Percentiles rank a stretch among this genome's conserved stretches.
Evolutionary conservation across 1,140 invertebrate genomes (phyloP).

Genomic region (Tigriopus japonicus): DNA sequence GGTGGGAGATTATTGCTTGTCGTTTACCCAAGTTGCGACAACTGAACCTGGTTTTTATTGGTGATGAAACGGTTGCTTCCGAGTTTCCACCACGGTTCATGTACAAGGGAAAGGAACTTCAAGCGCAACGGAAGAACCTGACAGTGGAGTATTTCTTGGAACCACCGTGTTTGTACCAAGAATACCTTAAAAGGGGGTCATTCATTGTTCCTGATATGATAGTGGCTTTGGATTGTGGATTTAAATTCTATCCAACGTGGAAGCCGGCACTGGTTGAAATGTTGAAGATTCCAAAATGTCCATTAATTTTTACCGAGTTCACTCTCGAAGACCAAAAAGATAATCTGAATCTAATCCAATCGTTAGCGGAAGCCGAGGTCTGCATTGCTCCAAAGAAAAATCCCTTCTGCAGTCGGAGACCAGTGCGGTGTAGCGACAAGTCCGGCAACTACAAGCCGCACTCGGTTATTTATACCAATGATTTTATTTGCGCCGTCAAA

Average conservation of each 20-base stretch:
- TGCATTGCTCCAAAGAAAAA: conserved; percentile 2
- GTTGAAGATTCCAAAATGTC: not conserved
- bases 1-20: conserved; percentile 11
- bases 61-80: not conserved
- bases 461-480: conserved; percentile 10
- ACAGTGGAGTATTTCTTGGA: not conserved
- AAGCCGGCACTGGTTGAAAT: not conserved
- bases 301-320: conserved; percentile 12
- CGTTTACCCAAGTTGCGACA: conserved; percentile 4
- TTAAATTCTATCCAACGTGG: conserved; percentile 13
- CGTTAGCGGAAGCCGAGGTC: not conserved
- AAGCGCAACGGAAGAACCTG: conserved; percentile 4
- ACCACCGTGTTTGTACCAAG: conserved; percentile 1
- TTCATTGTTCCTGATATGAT: conserved; percentile 8
- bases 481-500: conserved; percentile 12
- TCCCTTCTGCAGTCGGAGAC: conserved; percentile 1
- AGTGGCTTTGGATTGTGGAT: conserved; percentile 12
- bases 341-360: conserved; percentile 5
- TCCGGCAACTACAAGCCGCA: conserved; percentile 4
- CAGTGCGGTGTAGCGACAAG: conserved; percentile 12
- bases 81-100: conserved; percentile 6
- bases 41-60: conserved; percentile 7
- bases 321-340: conserved; percentile 5
- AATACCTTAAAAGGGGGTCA: not conserved
- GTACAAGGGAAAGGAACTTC: conserved; percentile 5